Evolutionary conservation across 2,888 invertebrate genomes (phyloP).

Genomic region (Melipona beecheii): DNA sequence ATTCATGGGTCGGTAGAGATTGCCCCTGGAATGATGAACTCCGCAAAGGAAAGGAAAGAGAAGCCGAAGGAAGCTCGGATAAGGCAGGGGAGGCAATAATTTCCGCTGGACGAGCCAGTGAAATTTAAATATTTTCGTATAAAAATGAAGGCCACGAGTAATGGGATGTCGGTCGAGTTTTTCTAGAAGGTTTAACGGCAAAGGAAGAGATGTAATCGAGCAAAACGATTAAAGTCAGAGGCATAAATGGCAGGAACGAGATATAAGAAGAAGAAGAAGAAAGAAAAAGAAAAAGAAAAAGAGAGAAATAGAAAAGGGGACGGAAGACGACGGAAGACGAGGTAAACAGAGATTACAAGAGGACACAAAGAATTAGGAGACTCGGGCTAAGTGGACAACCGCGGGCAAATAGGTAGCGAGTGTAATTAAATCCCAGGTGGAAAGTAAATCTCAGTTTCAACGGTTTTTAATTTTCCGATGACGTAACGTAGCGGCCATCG

Average conservation of each 20-base stretch:
- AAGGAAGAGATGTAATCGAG: slow-evolving; percentile 27
- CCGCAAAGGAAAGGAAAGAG: slow-evolving; percentile 3
- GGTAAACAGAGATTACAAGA: slow-evolving; percentile 44
- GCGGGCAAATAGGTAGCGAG: slow-evolving; percentile 60
- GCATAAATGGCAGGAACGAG: slow-evolving; percentile 18
- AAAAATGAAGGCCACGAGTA: slow-evolving; percentile 68
- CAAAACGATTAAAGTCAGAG: slow-evolving; percentile 42
- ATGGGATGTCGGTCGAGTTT: slow-evolving; percentile 63
- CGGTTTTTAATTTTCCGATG: slow-evolving; percentile 76
- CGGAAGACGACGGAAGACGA: slow-evolving; percentile 19
- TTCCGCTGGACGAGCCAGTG: slow-evolving; percentile 67
- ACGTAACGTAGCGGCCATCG: slow-evolving; percentile 68
- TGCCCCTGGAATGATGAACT: slow-evolving; percentile 20
- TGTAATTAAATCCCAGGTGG: slow-evolving; percentile 79
- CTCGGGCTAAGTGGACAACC: slow-evolving; percentile 47
- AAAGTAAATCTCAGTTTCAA: slow-evolving; percentile 77
- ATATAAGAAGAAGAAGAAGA: not conserved
- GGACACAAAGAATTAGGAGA: slow-evolving; percentile 62
- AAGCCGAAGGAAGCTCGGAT: slow-evolving; percentile 33
- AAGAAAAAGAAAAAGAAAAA: not conserved
- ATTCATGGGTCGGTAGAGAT: slow-evolving; percentile 29
- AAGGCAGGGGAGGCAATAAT: slow-evolving; percentile 68
- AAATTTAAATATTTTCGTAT: slow-evolving; percentile 76
- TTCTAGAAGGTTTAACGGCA: slow-evolving; percentile 29
- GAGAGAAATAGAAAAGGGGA: slow-evolving; percentile 4